A percentile compares a stretch with the other conserved stretches of the same genome.
phyloP scores from a whole-genome alignment of 1,140 invertebrate genomes.

The Drepana arcuata region DNA sequence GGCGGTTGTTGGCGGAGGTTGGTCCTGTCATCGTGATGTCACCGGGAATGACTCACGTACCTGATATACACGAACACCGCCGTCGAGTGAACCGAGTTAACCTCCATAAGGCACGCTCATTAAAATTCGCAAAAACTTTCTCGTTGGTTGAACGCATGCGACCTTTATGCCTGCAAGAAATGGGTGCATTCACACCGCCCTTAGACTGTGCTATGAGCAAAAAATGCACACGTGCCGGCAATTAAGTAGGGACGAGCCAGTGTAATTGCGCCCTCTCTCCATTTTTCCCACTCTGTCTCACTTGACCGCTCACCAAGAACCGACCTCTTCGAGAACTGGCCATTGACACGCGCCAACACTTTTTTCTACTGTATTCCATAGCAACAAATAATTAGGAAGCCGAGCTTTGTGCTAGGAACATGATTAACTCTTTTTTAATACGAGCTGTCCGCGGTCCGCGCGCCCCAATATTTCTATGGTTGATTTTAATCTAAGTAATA shows the following conservation, averaged over 20 bases:
- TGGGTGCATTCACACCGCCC: constrained; percentile 33
- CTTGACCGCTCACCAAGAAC: constrained; percentile 55
- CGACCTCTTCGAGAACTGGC: constrained; percentile 25
- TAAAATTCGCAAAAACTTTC: constrained; percentile 25
- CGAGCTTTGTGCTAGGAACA: too few species aligned
- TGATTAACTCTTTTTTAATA: too few species aligned
- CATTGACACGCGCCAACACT: too few species aligned
- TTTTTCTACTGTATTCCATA: too few species aligned
- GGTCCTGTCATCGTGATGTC: constrained; percentile 49
- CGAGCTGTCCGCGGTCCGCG: too few species aligned
- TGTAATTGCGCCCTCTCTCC: constrained; percentile 33
- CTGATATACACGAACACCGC: constrained; percentile 24
- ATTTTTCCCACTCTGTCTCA: constrained; percentile 34
- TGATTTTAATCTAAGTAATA: too few species aligned
- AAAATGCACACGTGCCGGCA: constrained; percentile 59
- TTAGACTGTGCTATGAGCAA: constrained; percentile 17
- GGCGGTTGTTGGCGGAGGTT: constrained; percentile 21
- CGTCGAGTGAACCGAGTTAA: constrained; percentile 36
- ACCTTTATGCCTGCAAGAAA: constrained; percentile 16
- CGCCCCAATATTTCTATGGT: too few species aligned
- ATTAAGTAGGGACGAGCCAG: constrained; percentile 42
- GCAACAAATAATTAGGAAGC: too few species aligned
- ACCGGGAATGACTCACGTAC: constrained; percentile 42
- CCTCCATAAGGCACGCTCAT: constrained; percentile 34
- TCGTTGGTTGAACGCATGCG: constrained; percentile 22